These are phyloP conservation scores for Epirrita christyi DNA, from an alignment of 2,888 invertebrate genomes.

Conservation along the genomic window DNA sequence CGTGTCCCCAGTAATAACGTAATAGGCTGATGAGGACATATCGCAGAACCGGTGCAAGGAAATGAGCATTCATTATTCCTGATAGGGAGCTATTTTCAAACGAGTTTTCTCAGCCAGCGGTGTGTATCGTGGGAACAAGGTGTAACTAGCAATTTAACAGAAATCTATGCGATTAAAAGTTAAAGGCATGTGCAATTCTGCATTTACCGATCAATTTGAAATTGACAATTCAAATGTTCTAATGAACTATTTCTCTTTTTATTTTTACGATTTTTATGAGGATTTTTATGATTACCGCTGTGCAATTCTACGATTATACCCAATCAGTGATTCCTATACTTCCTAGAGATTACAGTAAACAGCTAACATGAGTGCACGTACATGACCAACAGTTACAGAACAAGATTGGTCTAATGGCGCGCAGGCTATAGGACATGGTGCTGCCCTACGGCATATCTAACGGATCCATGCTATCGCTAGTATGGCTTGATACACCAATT, in stretches of 20 bases:
- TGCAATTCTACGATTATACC: not conserved
- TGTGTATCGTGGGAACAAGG: conserved; percentile 51
- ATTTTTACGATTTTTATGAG: no score
- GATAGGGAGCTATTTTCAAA: conserved; percentile 46
- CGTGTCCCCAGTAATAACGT: conserved; percentile 23
- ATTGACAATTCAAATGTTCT: not conserved
- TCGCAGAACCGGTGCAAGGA: conserved; percentile 41
- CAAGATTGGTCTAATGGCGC: conserved; percentile 10
- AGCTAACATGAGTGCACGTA: conserved; percentile 2
- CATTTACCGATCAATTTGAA: not conserved
- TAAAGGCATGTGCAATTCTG: conserved; percentile 24
- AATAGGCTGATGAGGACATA: conserved; percentile 30
- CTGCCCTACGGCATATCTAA: conserved; percentile 22
- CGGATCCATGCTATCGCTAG: conserved; percentile 14
- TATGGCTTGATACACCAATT: conserved; percentile 11
- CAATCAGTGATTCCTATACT: not conserved
- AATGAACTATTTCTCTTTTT: not conserved
- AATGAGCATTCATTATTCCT: conserved; percentile 48
- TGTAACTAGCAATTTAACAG: conserved; percentile 47
- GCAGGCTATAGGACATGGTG: conserved; percentile 3
- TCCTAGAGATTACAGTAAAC: conserved; percentile 9
- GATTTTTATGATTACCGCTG: no score
- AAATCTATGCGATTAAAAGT: conserved; percentile 35
- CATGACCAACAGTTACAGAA: conserved; percentile 21
- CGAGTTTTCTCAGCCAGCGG: conserved; percentile 42